Conservation (phyloP, 2,113 vertebrate genomes). For the Malurus elegans region DNA sequence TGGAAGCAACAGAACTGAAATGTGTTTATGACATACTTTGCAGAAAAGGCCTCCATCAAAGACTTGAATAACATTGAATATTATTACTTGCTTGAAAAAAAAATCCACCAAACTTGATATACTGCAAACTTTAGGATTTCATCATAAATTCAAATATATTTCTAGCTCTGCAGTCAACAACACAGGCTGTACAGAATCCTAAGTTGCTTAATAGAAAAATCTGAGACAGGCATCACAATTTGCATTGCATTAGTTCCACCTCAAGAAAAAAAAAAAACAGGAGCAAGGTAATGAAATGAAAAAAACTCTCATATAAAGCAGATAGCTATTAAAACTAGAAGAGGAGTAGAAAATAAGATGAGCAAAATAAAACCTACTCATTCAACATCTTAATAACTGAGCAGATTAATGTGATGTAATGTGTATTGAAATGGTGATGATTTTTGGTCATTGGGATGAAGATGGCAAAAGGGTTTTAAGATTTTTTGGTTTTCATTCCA, state of each 20-base stretch:
- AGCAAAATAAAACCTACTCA: conserved; percentile 69
- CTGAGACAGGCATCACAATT: conserved; percentile 62
- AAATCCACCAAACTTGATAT: background rate
- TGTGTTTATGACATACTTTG: background rate
- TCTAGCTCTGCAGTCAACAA: conserved; percentile 28
- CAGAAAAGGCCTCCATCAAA: background rate
- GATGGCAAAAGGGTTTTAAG: conserved; percentile 34
- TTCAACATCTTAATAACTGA: conserved; percentile 68
- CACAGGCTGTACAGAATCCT: conserved; percentile 7
- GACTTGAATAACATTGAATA: background rate
- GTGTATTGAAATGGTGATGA: conserved; percentile 59
- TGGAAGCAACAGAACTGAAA: background rate
- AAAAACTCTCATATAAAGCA: conserved; percentile 67
- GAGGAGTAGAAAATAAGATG: conserved; percentile 67
- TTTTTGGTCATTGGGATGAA: conserved; percentile 63
- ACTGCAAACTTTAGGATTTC: background rate
- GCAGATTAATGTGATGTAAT: conserved; percentile 61
- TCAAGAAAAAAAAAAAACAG: conserved; percentile 60
- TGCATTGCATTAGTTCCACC: conserved; percentile 70
- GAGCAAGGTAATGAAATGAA: conserved; percentile 74
- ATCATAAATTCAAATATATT: conserved; percentile 54
- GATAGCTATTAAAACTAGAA: conserved; percentile 70
- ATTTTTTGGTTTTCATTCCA: background rate
- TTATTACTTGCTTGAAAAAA: conserved; percentile 9
- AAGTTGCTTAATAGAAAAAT: conserved; percentile 64